Percentiles rank a stretch among this genome's conserved stretches.
Evolutionary conservation across 2,113 vertebrate species (phyloP).

Genomic region (Tenrec ecaudatus): DNA sequence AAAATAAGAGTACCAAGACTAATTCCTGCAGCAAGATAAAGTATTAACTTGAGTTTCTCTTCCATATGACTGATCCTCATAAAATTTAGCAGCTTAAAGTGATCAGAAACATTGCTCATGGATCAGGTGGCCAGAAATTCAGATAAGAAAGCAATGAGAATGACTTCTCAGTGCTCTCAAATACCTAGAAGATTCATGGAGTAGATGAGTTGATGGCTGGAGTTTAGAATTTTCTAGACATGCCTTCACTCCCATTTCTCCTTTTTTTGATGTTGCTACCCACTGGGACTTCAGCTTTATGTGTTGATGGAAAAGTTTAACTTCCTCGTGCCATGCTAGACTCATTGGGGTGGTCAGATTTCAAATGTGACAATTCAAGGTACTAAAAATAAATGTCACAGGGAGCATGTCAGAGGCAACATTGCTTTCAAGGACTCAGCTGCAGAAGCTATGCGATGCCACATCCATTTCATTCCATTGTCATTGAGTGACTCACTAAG

Average conservation of each 20-base stretch:
- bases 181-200: background rate
- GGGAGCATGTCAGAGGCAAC: background rate
- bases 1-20: background rate
- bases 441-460: background rate
- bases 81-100: background rate
- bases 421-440: background rate
- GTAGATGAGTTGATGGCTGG: background rate
- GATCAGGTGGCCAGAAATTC: background rate
- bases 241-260: background rate
- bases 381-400: too few species aligned
- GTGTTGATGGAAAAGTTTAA: background rate
- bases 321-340: background rate
- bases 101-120: background rate
- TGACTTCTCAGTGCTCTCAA: background rate
- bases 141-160: background rate
- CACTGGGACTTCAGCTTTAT: background rate
- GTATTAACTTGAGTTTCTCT: conserved; percentile 18
- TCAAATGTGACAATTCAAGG: background rate
- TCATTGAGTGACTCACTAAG: background rate
- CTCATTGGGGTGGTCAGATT: background rate
- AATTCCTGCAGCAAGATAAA: background rate
- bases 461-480: background rate
- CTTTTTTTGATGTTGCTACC: background rate
- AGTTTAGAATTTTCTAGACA: background rate
- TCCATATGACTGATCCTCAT: background rate